A percentile compares a stretch with the other conserved stretches of the same genome.
Conservation (phyloP, 23 tunicate species). For the Trididemnum clinides region DNA sequence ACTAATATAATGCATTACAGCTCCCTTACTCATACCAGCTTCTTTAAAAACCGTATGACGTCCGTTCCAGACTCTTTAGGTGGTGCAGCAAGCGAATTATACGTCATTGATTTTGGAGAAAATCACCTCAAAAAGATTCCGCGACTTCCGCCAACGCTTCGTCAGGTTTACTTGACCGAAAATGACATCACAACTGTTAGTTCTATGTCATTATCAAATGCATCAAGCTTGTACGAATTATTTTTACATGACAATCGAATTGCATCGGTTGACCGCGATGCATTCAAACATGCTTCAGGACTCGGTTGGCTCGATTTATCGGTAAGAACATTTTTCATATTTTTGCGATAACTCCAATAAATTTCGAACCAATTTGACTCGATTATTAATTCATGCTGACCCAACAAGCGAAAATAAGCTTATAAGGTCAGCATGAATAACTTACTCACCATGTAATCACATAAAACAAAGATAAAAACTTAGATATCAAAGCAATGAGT, state of each 20-base stretch:
- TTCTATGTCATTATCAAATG: slow-evolving; percentile 21
- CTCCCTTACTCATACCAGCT: slow-evolving; percentile 38
- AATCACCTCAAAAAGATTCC: slow-evolving; percentile 55
- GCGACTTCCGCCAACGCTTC: slow-evolving; percentile 28
- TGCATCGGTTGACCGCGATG: slow-evolving; percentile 24
- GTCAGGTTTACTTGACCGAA: slow-evolving; percentile 34
- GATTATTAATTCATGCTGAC: too few relatives aligned
- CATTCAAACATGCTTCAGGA: slow-evolving; percentile 39
- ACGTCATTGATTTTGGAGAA: slow-evolving; percentile 48
- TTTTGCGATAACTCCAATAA: not conserved
- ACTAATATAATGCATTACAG: too few relatives aligned
- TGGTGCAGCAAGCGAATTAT: slow-evolving; percentile 24
- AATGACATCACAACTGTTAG: slow-evolving; percentile 4
- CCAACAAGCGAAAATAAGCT: too few relatives aligned
- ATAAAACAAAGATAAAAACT: too few relatives aligned
- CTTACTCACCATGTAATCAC: too few relatives aligned
- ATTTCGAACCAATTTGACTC: too few relatives aligned
- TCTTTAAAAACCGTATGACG: slow-evolving; percentile 44
- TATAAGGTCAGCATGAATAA: too few relatives aligned
- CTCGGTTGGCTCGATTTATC: slow-evolving; percentile 39
- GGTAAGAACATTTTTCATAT: slow-evolving; percentile 28
- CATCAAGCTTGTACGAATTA: slow-evolving; percentile 30
- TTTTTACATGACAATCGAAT: slow-evolving; percentile 30
- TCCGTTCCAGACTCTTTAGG: slow-evolving; percentile 32
- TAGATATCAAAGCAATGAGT: too few relatives aligned